These are phyloP conservation scores for Beris chalybata DNA, from an alignment of 2,888 invertebrate species.

Conservation along the genomic window DNA sequence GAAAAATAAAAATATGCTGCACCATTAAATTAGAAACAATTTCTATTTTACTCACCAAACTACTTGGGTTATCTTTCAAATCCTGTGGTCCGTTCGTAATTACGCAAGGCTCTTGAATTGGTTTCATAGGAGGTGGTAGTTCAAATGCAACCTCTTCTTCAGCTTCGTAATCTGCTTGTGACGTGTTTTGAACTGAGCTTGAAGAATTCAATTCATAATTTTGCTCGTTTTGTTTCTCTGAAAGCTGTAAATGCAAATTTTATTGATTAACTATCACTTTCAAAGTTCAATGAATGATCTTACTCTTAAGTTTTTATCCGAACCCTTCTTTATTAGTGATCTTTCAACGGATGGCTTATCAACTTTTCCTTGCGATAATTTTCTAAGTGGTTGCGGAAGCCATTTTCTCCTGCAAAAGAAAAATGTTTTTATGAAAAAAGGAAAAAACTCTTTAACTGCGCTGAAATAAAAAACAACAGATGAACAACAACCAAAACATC, in stretches of 20 bases:
- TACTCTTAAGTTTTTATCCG: slow-evolving; percentile 84
- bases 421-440: background rate
- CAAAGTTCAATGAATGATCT: slow-evolving; percentile 43
- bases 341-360: slow-evolving; percentile 68
- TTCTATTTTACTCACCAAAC: slow-evolving; percentile 57
- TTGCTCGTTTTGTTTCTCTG: slow-evolving; percentile 56
- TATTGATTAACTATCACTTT: slow-evolving; percentile 22
- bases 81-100: slow-evolving; percentile 55
- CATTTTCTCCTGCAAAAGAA: slow-evolving; percentile 75
- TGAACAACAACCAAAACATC: no score
- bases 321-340: slow-evolving; percentile 75
- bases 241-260: slow-evolving; percentile 34
- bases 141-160: slow-evolving; percentile 82
- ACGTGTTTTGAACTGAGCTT: slow-evolving; percentile 45
- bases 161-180: slow-evolving; percentile 54
- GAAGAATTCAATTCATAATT: slow-evolving; percentile 44
- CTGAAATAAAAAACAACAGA: no score
- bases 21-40: background rate
- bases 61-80: slow-evolving; percentile 60
- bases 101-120: slow-evolving; percentile 71
- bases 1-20: slow-evolving; percentile 35
- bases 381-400: slow-evolving; percentile 84
- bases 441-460: no score
- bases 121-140: slow-evolving; percentile 94
- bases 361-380: slow-evolving; percentile 84